These are phyloP conservation scores for Sorex maritimensis DNA, from an alignment of 2,797 vertebrate genomes.

Conservation along the genomic window DNA sequence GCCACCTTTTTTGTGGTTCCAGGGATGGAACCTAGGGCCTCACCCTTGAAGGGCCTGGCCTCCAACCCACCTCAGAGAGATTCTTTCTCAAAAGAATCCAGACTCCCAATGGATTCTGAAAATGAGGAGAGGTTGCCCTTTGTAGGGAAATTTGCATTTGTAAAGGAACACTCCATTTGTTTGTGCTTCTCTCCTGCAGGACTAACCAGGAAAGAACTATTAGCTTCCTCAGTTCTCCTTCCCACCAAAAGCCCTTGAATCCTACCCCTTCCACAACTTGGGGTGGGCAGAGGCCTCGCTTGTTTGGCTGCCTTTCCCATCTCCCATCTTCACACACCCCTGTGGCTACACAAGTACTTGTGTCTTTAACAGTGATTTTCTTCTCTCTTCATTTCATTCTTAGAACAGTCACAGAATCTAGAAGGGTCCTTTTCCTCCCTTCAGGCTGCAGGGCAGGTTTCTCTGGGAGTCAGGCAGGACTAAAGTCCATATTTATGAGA, in stretches of 20 bases:
- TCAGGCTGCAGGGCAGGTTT: neutral
- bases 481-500: neutral
- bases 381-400: neutral
- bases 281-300: neutral
- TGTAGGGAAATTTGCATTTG: neutral
- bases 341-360: fast-evolving
- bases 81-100: neutral
- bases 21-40: neutral
- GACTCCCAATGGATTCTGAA: neutral
- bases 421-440: neutral
- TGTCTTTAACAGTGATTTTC: neutral
- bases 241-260: neutral
- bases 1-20: neutral
- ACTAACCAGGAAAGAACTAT: neutral
- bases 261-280: neutral
- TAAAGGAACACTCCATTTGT: neutral
- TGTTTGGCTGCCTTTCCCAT: neutral
- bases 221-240: neutral
- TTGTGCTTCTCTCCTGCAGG: neutral
- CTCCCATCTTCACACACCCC: neutral
- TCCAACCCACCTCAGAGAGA: too few species aligned
- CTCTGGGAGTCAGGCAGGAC: neutral
- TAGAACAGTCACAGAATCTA: neutral
- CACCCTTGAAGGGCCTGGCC: too few species aligned
- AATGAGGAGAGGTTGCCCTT: neutral